A percentile compares a stretch with the other conserved stretches of the same genome.
phyloP scores from a whole-genome alignment of 2,113 vertebrate species.

The Epinephelus moara region DNA sequence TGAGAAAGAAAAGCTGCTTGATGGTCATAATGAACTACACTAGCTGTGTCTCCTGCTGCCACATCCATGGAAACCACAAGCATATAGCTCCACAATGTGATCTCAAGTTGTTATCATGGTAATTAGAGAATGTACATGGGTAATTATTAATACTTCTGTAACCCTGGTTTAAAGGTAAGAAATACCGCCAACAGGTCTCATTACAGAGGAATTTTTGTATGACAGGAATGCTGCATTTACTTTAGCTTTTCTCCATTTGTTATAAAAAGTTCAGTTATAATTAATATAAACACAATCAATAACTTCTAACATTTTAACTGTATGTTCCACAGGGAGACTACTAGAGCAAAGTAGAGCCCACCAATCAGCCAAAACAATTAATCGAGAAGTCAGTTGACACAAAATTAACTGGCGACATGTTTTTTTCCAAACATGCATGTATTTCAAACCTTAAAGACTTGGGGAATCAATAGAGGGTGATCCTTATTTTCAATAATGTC shows the following conservation, averaged over 20 bases:
- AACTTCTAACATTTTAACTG: not conserved
- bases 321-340: not conserved
- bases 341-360: not conserved
- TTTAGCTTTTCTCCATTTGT: not conserved
- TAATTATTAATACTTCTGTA: not conserved
- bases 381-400: not conserved
- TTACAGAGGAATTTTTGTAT: too few species aligned
- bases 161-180: not conserved
- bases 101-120: not conserved
- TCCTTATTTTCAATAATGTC: too few species aligned
- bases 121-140: conserved; percentile 2
- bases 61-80: conserved; percentile 2
- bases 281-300: not conserved
- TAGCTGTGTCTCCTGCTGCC: conserved; percentile 1
- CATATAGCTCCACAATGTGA: not conserved
- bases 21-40: conserved; percentile 51
- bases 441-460: too few species aligned
- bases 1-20: conserved; percentile 56
- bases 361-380: not conserved
- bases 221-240: not conserved
- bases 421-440: too few species aligned
- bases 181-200: not conserved
- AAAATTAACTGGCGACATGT: too few species aligned
- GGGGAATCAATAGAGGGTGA: too few species aligned
- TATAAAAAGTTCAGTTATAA: too few species aligned